phyloP scores from a whole-genome alignment of 2,888 invertebrate genomes.

The Cinara cedri region DNA sequence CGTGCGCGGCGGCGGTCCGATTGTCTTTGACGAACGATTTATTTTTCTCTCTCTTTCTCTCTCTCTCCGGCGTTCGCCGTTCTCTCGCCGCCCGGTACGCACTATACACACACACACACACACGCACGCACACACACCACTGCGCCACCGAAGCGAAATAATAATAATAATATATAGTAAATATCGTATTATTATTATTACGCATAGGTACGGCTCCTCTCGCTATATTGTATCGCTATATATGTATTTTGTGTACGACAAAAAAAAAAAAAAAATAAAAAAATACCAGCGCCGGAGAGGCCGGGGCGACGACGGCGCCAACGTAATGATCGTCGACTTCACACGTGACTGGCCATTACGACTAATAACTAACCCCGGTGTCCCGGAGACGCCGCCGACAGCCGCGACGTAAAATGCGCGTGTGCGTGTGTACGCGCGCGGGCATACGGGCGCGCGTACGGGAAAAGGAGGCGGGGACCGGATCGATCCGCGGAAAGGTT shows the following conservation, averaged over 20 bases:
- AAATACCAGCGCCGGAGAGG: conserved; percentile 11
- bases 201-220: too few species aligned
- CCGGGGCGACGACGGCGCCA: conserved; percentile 39
- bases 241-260: too few species aligned
- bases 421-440: background rate
- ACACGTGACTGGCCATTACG: conserved; percentile 53
- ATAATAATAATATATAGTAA: too few species aligned
- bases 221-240: too few species aligned
- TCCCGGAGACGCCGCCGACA: conserved; percentile 29
- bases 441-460: background rate
- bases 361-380: conserved; percentile 27
- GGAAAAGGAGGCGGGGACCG: background rate
- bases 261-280: background rate
- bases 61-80: background rate
- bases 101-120: background rate
- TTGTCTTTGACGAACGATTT: conserved; percentile 46
- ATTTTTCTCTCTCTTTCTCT: background rate
- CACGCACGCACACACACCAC: too few species aligned
- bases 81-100: background rate
- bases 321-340: conserved; percentile 53
- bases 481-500: background rate
- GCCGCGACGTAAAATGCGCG: background rate
- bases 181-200: too few species aligned
- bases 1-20: conserved; percentile 34
- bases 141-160: conserved; percentile 1